Conservation (phyloP, 2,113 vertebrate genomes). For the Scomber colias region DNA sequence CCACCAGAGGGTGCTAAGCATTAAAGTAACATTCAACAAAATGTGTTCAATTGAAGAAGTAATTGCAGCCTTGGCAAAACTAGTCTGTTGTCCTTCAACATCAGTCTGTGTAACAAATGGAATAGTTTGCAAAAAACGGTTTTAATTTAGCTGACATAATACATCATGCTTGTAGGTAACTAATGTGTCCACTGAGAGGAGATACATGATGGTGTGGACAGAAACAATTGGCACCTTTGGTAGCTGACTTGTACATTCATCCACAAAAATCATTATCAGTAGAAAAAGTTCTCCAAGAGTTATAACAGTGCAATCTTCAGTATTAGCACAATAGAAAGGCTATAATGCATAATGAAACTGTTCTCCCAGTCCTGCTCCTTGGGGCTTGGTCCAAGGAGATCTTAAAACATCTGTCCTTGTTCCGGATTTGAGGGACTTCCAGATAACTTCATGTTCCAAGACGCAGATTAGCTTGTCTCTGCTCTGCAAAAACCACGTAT, state of each 20-base stretch:
- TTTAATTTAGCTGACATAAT: conserved; percentile 9
- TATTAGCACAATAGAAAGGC: conserved; percentile 53
- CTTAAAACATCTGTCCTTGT: conserved; percentile 7
- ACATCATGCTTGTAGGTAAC: conserved; percentile 17
- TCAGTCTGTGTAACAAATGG: background rate
- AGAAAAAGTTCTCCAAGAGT: conserved; percentile 40
- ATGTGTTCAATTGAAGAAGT: background rate
- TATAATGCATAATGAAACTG: conserved; percentile 8
- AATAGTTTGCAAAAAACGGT: background rate
- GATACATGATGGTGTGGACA: conserved; percentile 29
- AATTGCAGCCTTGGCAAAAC: background rate
- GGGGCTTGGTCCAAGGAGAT: conserved; percentile 9
- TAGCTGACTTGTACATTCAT: conserved; percentile 72
- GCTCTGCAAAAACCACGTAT: conserved; percentile 14
- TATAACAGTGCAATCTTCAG: conserved; percentile 73
- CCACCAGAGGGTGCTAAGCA: conserved; percentile 62
- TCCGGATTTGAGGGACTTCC: conserved; percentile 3
- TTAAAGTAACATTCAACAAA: conserved; percentile 36
- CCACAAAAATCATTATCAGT: conserved; percentile 48
- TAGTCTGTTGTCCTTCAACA: conserved; percentile 6
- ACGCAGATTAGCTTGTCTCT: conserved; percentile 1
- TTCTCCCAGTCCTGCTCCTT: background rate
- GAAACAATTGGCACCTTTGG: conserved; percentile 70
- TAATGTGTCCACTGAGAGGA: conserved; percentile 37
- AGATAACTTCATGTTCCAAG: conserved; percentile 25